Evolutionary conservation across 2,113 vertebrate genomes (phyloP).

Genomic region (Electrona antarctica): DNA sequence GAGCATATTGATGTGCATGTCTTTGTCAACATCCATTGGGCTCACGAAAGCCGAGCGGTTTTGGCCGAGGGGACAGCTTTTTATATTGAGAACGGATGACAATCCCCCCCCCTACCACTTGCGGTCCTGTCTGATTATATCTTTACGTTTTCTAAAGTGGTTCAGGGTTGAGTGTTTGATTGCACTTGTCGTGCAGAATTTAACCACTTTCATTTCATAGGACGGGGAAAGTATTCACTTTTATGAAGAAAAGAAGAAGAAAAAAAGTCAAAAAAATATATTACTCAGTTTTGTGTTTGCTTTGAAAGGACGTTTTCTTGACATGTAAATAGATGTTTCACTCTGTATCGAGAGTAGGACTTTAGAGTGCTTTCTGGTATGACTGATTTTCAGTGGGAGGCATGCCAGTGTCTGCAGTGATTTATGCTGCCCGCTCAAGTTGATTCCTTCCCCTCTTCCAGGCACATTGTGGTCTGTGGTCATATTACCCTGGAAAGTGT

Average conservation of each 20-base stretch:
- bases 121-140: conserved; percentile 70
- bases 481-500: conserved; percentile 99
- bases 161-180: conserved; percentile 74
- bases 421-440: conserved; percentile 76
- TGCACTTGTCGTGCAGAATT: conserved; percentile 73
- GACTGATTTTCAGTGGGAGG: conserved; percentile 74
- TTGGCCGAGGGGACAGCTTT: conserved; percentile 68
- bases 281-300: conserved; percentile 69
- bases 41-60: conserved; percentile 57
- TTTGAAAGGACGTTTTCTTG: conserved; percentile 68
- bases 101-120: conserved; percentile 50
- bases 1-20: conserved; percentile 72
- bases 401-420: conserved; percentile 73
- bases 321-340: conserved; percentile 60
- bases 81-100: conserved; percentile 73
- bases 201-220: conserved; percentile 66
- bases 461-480: conserved; percentile 99
- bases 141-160: conserved; percentile 67
- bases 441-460: conserved; percentile 77
- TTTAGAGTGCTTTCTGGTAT: conserved; percentile 68
- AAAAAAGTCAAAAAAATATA: conserved; percentile 41
- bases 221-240: conserved; percentile 66
- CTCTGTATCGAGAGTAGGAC: conserved; percentile 56
- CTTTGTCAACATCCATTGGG: conserved; percentile 74
- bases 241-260: conserved; percentile 44